phyloP scores from a whole-genome alignment of 1,140 invertebrate species.

The Protaetia brevitarsis region DNA sequence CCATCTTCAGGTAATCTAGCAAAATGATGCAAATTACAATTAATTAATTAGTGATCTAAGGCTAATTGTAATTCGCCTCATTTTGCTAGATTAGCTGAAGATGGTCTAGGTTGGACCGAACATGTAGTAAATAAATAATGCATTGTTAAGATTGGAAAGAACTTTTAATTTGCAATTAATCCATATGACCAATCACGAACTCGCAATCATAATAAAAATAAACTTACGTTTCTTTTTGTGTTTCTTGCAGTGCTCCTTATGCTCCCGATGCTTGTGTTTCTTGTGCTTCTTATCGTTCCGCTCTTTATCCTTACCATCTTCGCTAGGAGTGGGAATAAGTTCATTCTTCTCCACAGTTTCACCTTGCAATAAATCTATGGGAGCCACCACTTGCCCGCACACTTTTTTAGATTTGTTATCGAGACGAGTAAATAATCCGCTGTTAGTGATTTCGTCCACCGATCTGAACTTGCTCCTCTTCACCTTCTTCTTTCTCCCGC shows the following conservation, averaged over 20 bases:
- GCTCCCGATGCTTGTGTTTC: slow-evolving; percentile 34
- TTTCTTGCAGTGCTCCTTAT: slow-evolving; percentile 32
- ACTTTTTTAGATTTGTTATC: slow-evolving; percentile 41
- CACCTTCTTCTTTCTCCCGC: neutral
- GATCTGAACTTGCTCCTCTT: slow-evolving; percentile 2
- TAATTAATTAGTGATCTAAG: no score
- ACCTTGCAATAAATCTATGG: slow-evolving; percentile 28
- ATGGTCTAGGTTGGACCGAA: no score
- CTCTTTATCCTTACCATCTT: slow-evolving; percentile 1
- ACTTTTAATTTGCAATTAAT: no score
- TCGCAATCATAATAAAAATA: no score
- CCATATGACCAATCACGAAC: no score
- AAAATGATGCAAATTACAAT: no score
- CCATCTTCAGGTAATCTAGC: no score
- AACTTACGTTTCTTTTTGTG: slow-evolving; percentile 34
- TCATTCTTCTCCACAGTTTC: neutral
- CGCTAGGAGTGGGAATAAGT: neutral
- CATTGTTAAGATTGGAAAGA: no score
- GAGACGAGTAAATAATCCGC: slow-evolving; percentile 32
- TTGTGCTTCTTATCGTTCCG: slow-evolving; percentile 28
- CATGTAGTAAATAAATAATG: no score
- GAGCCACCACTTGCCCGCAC: slow-evolving; percentile 43
- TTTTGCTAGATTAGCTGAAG: no score
- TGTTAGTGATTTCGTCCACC: slow-evolving; percentile 31
- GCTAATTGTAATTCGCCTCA: no score